These are phyloP conservation scores for Tanytarsus gracilentus DNA, from an alignment of 2,888 invertebrate genomes.

Conservation along the genomic window DNA sequence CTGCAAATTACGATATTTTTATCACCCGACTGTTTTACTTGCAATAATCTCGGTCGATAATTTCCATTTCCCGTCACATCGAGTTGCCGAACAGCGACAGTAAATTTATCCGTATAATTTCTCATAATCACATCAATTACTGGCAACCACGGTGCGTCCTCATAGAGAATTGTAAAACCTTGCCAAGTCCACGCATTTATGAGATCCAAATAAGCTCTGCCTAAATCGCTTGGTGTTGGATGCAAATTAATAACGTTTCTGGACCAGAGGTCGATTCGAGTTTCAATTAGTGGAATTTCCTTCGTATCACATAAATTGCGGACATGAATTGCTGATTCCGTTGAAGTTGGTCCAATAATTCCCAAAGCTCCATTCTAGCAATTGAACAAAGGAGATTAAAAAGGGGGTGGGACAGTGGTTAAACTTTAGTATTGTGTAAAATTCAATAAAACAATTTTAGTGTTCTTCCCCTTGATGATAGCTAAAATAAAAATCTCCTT, in stretches of 20 bases:
- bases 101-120: slow-evolving; percentile 41
- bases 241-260: slow-evolving; percentile 58
- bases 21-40: slow-evolving; percentile 59
- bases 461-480: too few relatives aligned
- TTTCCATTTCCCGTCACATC: slow-evolving; percentile 57
- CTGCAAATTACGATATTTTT: slow-evolving; percentile 69
- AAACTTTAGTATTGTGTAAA: background rate
- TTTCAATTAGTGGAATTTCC: slow-evolving; percentile 78
- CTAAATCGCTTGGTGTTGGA: slow-evolving; percentile 55
- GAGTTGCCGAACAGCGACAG: slow-evolving; percentile 53
- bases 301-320: slow-evolving; percentile 74
- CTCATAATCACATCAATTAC: slow-evolving; percentile 14
- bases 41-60: slow-evolving; percentile 56
- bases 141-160: slow-evolving; percentile 42
- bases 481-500: too few relatives aligned
- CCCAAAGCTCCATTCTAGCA: slow-evolving; percentile 62
- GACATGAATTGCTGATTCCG: slow-evolving; percentile 60
- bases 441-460: background rate
- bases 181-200: slow-evolving; percentile 69
- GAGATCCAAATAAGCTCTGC: slow-evolving; percentile 57
- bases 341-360: slow-evolving; percentile 71
- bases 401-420: too few relatives aligned
- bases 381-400: background rate
- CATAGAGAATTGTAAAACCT: slow-evolving; percentile 80
- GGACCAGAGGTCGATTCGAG: slow-evolving; percentile 59